Evolutionary conservation across 1,140 invertebrate species (phyloP), one percentile per base, ranked within the genome.

Genomic region (Ostrea denselamellosa): DNA sequence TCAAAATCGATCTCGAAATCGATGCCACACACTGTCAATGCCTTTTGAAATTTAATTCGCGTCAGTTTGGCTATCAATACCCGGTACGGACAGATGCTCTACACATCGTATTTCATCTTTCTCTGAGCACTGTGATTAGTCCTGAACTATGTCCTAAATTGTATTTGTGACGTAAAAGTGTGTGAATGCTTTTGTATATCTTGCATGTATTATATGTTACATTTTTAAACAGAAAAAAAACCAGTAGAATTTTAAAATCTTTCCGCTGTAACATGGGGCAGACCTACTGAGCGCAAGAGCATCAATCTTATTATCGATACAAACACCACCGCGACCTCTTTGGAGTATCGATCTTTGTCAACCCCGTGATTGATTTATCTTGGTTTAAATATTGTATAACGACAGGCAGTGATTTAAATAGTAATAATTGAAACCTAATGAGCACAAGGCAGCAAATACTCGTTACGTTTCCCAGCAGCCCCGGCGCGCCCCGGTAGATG

Each of bases 371-470:
- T 77, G 68, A 77, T 77, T 44, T 77, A 77, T 77, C 28, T 34
- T 25, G 68, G 68, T 77, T 77, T 77, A 77, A 77, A 77, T 77
- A 77, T 77, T 25, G 68, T 25, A 77, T 77, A 77, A 77, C 68
- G 68, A 34, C 68, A 28, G 68, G 0, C 68, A 2, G 68, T 12
- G 68, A 77, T 77, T 77, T 77, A 77, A 77, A 77, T 77, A 34
- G 68, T 25, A 77, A 77, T 77, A 77, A 77, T 77, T 77, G 68
- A 34, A 77, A 77, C 68, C 68, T 77, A 77, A 77, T 77, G 68
- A 77, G 28, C 68, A 25, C 28, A 77, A 77, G 28, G 68, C 25
- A 34, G 25, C 25, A 25, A 34, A 77, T 28, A 34, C 68, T 77
- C 68, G 28, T 77, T 34, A 34, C 68, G 68, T 77, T 77, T 77